These are phyloP conservation scores for Pipa parva DNA, from an alignment of 2,113 vertebrate genomes.

Conservation along the genomic window DNA sequence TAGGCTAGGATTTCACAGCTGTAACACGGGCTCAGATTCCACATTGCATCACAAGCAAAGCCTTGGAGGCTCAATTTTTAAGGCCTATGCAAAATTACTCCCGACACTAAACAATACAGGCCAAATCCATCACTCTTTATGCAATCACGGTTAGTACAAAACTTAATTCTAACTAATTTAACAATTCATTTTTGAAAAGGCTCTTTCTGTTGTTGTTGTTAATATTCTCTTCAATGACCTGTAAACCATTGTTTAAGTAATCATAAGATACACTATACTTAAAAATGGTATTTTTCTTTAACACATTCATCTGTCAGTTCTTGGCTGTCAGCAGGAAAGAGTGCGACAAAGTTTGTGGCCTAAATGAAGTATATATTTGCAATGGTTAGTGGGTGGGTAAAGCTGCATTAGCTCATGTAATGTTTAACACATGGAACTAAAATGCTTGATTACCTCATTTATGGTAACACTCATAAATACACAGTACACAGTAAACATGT, in stretches of 20 bases:
- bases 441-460: constrained; percentile 74
- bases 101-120: background rate
- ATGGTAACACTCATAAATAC: constrained; percentile 78
- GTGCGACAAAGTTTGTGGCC: constrained; percentile 52
- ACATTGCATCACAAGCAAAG: constrained; percentile 4
- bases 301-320: constrained; percentile 9
- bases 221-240: background rate
- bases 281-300: background rate
- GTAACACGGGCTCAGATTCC: background rate
- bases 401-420: constrained; percentile 73
- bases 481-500: constrained; percentile 83
- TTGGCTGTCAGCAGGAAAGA: constrained; percentile 47
- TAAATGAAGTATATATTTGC: constrained; percentile 54
- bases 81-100: background rate
- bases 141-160: background rate
- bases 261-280: background rate
- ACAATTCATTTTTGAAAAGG: no score
- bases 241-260: background rate
- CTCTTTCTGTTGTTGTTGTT: background rate
- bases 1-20: constrained; percentile 13
- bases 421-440: constrained; percentile 73
- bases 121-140: constrained; percentile 1
- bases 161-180: no score
- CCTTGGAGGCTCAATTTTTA: constrained; percentile 5
- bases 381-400: constrained; percentile 52